Evolutionary conservation across 1,140 invertebrate species (phyloP), one percentile per base, ranked within the genome.

Genomic region (Tetraneura akinire): DNA sequence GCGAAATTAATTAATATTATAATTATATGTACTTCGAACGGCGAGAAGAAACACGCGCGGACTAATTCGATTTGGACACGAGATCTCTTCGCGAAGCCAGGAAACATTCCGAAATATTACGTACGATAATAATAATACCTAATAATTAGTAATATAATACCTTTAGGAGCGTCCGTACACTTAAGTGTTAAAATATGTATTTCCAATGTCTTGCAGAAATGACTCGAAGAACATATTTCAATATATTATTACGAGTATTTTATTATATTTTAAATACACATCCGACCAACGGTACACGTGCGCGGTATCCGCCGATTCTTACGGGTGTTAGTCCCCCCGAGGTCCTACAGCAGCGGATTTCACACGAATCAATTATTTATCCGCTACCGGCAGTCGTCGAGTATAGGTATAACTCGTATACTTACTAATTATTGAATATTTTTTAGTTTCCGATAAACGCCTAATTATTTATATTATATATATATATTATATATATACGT

Each of bases 321-420:
- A 37, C 32, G 32, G 8, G 10, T n/a, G 8, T 18, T 14, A n/a
- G 32, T n/a, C n/a, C n/a, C n/a, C 62, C 62, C n/a, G 32, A 66
- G 32, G 62, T 66, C 18, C 62, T 42, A n/a, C n/a, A n/a, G n/a
- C n/a, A n/a, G 32, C 32, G n/a, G 29, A 66, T 66, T 66, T 23
- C 18, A 42, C 62, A 66, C 11, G 62, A 42, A 66, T 66, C 62
- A 42, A 66, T 66, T 66, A 66, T 66, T 66, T 42, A 21, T 55
- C 21, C 23, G 32, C 23, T 57, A 57, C 23, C 55, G 23, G 23
- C 23, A 26, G 5, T 14, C 23, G 3, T 14, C 10, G n/a, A 10
- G 53, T 55, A 55, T 18, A n/a, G n/a, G n/a, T n/a, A n/a, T n/a
- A n/a, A n/a, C n/a, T n/a, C n/a, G n/a, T n/a, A n/a, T n/a, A n/a